Evolutionary conservation across 2,888 invertebrate genomes (phyloP), one percentile per base, ranked within the genome.

Genomic region (Zaprionus obscuricornis): DNA sequence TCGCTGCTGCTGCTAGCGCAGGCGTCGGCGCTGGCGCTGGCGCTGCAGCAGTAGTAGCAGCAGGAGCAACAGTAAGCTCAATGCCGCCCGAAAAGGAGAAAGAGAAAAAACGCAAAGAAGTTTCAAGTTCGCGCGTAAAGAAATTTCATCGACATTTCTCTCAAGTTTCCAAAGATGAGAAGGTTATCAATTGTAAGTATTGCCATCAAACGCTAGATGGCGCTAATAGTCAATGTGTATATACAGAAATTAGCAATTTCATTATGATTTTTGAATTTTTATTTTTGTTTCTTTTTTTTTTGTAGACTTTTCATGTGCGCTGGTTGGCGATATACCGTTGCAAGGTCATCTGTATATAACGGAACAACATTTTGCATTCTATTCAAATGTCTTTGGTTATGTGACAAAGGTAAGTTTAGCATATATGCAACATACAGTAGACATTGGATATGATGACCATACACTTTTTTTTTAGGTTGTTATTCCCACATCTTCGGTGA

Each of bases 281-380:
- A 7, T 36, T 6, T 40, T 10, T 22, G 3, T 14, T 10, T n/a
- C 0, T 13, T n/a, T 1, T 5, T 17, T 8, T n/a, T 31, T 55
- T 66, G 7, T 91, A 95, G 95, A 96, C 92, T 98, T 96, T 92
- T 96, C 97, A 37, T 97, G 97, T 91, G 97, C 97, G 62, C 93
- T 97, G 82, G 95, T 97, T 63, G 96, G 96, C 66, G 98, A 98
- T 90, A 96, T 97, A 79, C 91, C 98, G 46, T 93, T 98, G 16
- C 98, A 98, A 92, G 98, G 98, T 50, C 95, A 96, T 89, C 93
- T 98, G 77, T 98, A 97, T 91, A 96, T 98, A 88, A 97, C 97
- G 66, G 95, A 96, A 88, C 96, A 97, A 90, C 97, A 97, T 91
- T 97, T 98, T 91, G 97, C 97, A 79, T 98, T 98, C 92, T 97